Conservation (phyloP, 2,888 invertebrate genomes). For the Machimus atricapillus region DNA sequence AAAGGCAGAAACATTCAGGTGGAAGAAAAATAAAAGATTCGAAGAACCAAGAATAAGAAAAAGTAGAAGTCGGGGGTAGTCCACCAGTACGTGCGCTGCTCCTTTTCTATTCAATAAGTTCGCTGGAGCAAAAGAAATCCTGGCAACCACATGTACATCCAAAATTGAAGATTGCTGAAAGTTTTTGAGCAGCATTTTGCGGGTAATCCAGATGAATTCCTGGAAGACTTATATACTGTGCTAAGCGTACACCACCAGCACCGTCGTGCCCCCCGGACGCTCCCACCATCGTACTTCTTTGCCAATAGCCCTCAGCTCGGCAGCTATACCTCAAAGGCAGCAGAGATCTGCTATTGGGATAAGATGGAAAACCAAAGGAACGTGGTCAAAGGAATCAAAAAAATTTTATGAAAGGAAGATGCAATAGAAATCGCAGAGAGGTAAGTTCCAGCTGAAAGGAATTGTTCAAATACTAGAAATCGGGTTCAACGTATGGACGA, state of each 20-base stretch:
- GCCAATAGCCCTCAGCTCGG: constrained; percentile 17
- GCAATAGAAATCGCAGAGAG: constrained; percentile 40
- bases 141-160: constrained; percentile 40
- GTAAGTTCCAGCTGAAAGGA: constrained; percentile 40
- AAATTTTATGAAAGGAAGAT: constrained; percentile 43
- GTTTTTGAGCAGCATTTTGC: constrained; percentile 40
- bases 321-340: constrained; percentile 37
- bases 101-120: constrained; percentile 39
- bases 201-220: constrained; percentile 39
- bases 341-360: constrained; percentile 15
- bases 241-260: neutral
- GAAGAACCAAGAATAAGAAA: neutral
- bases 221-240: constrained; percentile 35
- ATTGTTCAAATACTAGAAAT: constrained; percentile 41
- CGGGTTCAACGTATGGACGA: constrained; percentile 29
- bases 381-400: constrained; percentile 51
- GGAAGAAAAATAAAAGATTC: constrained; percentile 30
- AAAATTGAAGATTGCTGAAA: constrained; percentile 40
- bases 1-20: constrained; percentile 35
- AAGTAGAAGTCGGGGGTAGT: neutral
- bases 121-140: constrained; percentile 37
- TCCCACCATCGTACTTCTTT: neutral
- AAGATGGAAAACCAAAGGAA: constrained; percentile 50
- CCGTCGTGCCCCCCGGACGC: neutral
- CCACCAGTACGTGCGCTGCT: constrained; percentile 6